Base-by-base conservation (phyloP, 2,113 vertebrate genomes). In the Herpetotheres cachinnans region DNA sequence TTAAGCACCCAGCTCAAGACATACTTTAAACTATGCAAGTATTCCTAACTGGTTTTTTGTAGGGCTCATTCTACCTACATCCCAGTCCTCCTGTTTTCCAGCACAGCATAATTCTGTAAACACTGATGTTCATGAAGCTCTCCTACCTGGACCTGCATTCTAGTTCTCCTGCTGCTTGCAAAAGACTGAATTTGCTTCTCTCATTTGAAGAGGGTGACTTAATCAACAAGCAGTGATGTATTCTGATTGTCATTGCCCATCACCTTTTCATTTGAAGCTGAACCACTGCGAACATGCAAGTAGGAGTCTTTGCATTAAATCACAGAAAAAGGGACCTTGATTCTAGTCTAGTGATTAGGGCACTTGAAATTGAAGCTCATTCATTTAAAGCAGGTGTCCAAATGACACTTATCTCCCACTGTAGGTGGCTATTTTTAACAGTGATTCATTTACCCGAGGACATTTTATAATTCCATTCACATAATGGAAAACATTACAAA, bases 361-460 rank as follows among this genome's bases (percentile, higher is more conserved):
- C 47, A 84, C 80, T 97, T 91, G 80, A 95, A 95, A 96, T 59
- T 83, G 80, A 93, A 91, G 63, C 72, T 89, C 55, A 82, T 95
- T 95, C 80, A 91, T 92, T 85, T 96, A 91, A 84, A 66, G 50
- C 77, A 95, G 94, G 72, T 96, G 94, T 84, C 72, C 83, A 38
- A 96, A 84, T 93, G 89, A 90, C 80, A 78, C 86, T 97, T 83
- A 70, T 55, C 72, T 86, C 20, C 69, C 69, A 86, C 69, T 91
- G 47, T 66, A 74, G 29, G 38, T 66, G 50, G 55, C n/a, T 96
- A 91, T 96, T 94, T 97, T 96, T 96, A 92, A 71, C 77, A 74
- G 13, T 38, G 59, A 86, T 78, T 93, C 36, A 65, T 86, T 93
- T 93, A 42, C 13, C 69, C 50, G 63, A 84, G 80, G 83, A 59